Base-by-base conservation (phyloP, 2,888 invertebrate genomes). In the Morpho deidamia region DNA sequence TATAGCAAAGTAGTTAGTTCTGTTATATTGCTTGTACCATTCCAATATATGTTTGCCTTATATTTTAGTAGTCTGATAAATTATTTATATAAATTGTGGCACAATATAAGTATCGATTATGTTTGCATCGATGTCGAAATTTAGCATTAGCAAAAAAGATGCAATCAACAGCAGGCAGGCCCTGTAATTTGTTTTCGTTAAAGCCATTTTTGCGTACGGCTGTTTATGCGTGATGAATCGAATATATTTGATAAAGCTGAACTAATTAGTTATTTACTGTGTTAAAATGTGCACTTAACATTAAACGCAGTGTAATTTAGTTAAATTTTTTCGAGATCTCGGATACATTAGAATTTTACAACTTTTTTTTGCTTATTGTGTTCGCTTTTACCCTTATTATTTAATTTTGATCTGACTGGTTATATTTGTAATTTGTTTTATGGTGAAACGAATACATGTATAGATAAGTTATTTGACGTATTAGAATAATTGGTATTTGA, bases 251-350 rank as follows among this genome's bases (percentile, higher is more conserved):
- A 48, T 40, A 48, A 40, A 40, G 10, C 32, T 23, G 47, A 7
- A 33, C 40, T 46, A 11, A 38, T 11, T 46, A 38, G 7, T 38
- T 33, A 39, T 48, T 11, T 35, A 49, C 33, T 42, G 41, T 49
- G 42, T 39, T 54, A 14, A 49, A 12, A 49, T 32, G 44, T 12
- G 41, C 46, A 54, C 35, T 47, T 51, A 47, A 54, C 32, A 40
- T 40, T 33, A 14, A 50, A 47, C 34, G 11, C 59, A 56, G 66
- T 74, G 73, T 50, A 23, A 23, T 23, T 23, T 57, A 78, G 81
- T 73, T 66, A 76, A 76, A 74, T 79, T 68, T 76, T 71, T 70
- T 38, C 11, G 11, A 81, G 84, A 84, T 85, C 83, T 85, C 84
- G 65, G 59, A 71, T 71, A 74, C 68, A 63, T 69, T 70, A 70